Conservation (phyloP, 2,113 vertebrate genomes). For the Origma solitaria region DNA sequence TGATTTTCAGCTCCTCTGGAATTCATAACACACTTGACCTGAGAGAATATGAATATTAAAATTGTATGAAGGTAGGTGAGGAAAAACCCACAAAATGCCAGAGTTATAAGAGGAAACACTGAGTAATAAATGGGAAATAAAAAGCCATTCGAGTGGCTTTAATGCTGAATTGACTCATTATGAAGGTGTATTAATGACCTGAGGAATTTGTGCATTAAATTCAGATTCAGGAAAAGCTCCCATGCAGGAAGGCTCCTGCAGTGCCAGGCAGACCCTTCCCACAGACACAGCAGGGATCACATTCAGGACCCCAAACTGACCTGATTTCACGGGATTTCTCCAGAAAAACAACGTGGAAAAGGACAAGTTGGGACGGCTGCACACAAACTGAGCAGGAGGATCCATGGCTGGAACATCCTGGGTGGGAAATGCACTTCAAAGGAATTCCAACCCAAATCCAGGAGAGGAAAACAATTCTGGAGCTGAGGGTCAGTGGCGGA, state of each 20-base stretch:
- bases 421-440: not conserved
- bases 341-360: fast-evolving
- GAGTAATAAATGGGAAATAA: not conserved
- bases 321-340: not conserved
- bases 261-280: not conserved
- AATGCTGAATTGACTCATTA: not conserved
- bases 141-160: not conserved
- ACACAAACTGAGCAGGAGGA: not conserved
- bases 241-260: not conserved
- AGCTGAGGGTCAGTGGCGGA: fast-evolving
- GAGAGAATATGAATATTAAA: not conserved
- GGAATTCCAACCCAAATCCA: not conserved
- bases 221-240: not conserved
- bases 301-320: fast-evolving
- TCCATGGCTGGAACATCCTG: fast-evolving
- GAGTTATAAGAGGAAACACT: not conserved
- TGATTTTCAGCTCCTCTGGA: not conserved
- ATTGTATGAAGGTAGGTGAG: not conserved
- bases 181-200: not conserved
- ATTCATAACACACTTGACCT: not conserved
- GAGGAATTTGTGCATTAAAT: not conserved
- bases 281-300: not conserved
- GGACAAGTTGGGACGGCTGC: not conserved
- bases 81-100: not conserved
- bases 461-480: not conserved